Conservation (phyloP, 2,888 invertebrate genomes). For the Limnephilus marmoratus region DNA sequence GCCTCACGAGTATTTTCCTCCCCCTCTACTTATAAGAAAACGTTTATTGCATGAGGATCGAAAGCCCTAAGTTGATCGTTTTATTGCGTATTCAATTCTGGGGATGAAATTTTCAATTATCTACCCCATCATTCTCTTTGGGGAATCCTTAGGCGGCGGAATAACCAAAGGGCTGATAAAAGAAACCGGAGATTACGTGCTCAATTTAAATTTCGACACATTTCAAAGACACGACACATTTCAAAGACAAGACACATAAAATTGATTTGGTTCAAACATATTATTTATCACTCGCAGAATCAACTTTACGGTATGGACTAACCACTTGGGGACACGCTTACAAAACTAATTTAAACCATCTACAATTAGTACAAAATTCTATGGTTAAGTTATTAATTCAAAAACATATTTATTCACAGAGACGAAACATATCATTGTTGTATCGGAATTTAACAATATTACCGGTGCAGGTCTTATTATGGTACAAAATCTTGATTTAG, state of each 20-base stretch:
- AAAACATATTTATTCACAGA: no score
- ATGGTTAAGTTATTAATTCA: no score
- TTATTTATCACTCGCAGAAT: not conserved
- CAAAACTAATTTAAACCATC: no score
- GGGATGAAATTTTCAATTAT: conserved; percentile 55
- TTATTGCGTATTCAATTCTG: conserved; percentile 54
- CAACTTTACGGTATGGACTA: no score
- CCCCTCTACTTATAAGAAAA: not conserved
- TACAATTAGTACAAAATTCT: no score
- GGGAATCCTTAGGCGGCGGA: conserved; percentile 47
- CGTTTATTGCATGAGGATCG: conserved; percentile 29
- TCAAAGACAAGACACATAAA: not conserved
- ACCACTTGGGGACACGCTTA: no score
- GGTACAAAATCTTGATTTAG: no score
- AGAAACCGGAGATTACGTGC: conserved; percentile 46
- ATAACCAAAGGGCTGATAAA: conserved; percentile 9
- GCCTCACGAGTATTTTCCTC: not conserved
- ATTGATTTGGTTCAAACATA: not conserved
- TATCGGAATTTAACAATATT: no score
- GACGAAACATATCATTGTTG: no score
- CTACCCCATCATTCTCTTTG: conserved; percentile 48
- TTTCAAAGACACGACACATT: not conserved
- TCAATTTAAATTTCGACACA: conserved; percentile 37
- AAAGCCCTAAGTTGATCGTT: conserved; percentile 45
- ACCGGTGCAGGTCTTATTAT: no score